A percentile compares a stretch with the other conserved stretches of the same genome.
phyloP scores from a whole-genome alignment of 2,797 vertebrate species.

The Microchirus variegatus region DNA sequence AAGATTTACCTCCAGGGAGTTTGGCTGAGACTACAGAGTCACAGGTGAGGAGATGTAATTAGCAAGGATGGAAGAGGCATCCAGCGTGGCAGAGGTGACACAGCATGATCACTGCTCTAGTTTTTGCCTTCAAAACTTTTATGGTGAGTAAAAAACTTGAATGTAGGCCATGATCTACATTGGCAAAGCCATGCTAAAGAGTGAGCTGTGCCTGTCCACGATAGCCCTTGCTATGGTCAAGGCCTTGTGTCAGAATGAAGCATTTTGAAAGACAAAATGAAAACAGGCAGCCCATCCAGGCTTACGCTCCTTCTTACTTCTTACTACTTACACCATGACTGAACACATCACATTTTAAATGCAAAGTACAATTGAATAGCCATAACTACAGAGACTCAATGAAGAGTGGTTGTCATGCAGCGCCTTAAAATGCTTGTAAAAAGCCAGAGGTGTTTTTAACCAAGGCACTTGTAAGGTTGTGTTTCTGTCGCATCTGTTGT shows the following conservation, averaged over 20 bases:
- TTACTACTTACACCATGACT: slow-evolving; percentile 20
- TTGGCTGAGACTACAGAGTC: slow-evolving; percentile 26
- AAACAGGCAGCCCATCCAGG: slow-evolving; percentile 30
- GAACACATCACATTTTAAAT: slow-evolving; percentile 55
- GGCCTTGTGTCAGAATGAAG: slow-evolving; percentile 33
- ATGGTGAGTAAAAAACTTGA: background rate
- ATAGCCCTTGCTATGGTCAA: slow-evolving; percentile 19
- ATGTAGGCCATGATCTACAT: too few relatives aligned
- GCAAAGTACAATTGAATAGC: slow-evolving; percentile 60
- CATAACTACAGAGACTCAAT: slow-evolving; percentile 54
- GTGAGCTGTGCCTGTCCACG: background rate
- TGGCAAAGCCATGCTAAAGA: background rate
- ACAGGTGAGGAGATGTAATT: slow-evolving; percentile 37
- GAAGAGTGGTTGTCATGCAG: slow-evolving; percentile 4
- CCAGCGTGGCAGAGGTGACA: background rate
- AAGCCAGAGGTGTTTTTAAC: too few relatives aligned
- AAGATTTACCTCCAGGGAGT: slow-evolving; percentile 20
- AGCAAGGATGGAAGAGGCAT: slow-evolving; percentile 13
- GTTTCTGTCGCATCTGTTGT: too few relatives aligned
- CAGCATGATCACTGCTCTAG: slow-evolving; percentile 18
- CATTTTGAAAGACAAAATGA: too few relatives aligned
- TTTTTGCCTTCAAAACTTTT: slow-evolving; percentile 9
- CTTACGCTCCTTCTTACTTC: slow-evolving; percentile 20
- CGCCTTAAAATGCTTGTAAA: too few relatives aligned
- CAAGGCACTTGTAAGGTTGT: too few relatives aligned